Evolutionary conservation across 2,113 vertebrate genomes (phyloP).

Genomic region (Lamprotornis superbus): DNA sequence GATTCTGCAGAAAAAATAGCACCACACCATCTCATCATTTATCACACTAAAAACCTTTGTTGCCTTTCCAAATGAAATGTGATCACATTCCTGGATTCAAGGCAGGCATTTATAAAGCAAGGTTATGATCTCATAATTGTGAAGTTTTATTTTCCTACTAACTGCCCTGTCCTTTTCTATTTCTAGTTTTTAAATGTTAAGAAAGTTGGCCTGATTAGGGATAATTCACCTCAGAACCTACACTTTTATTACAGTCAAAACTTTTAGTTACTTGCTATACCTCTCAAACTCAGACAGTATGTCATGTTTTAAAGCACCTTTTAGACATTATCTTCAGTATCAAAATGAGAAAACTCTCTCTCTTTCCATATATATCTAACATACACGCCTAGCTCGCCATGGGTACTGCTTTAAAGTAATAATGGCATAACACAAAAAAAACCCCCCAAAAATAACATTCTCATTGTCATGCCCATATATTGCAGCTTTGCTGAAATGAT

Average conservation of each 20-base stretch:
- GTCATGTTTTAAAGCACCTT: background rate
- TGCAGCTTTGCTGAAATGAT: background rate
- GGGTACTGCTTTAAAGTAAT: background rate
- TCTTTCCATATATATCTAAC: background rate
- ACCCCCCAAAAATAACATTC: fast-evolving
- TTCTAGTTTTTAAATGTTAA: background rate
- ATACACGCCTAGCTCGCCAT: background rate
- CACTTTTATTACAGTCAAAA: background rate
- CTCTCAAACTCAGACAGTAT: background rate
- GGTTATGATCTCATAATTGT: background rate
- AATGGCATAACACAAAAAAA: background rate
- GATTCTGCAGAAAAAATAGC: background rate
- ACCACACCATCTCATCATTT: background rate
- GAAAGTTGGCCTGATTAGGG: background rate
- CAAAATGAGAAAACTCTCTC: background rate
- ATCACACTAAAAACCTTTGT: background rate
- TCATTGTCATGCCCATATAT: fast-evolving
- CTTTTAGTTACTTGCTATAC: background rate
- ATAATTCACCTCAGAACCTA: background rate
- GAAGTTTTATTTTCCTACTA: background rate
- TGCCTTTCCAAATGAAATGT: background rate
- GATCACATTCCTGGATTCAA: background rate
- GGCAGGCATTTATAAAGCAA: background rate
- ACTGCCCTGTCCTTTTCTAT: background rate
- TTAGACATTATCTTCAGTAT: background rate